Evolutionary conservation across 2,797 vertebrate species (phyloP).

Genomic region (Chromis chromis): DNA sequence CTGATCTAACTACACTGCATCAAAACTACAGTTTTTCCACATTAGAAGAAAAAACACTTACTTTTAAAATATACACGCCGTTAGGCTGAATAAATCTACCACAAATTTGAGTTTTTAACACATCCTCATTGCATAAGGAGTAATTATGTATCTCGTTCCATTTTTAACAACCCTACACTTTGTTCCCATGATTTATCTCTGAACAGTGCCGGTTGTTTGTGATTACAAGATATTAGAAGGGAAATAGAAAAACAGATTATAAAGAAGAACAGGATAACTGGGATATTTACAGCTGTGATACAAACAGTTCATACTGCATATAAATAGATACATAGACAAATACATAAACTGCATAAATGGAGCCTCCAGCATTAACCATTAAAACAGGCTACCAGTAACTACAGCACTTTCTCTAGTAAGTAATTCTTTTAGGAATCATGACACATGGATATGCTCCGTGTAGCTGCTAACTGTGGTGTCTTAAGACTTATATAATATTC

Average conservation of each 20-base stretch:
- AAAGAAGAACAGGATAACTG: constrained; percentile 5
- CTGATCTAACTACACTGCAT: neutral
- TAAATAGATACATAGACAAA: neutral
- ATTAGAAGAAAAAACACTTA: neutral
- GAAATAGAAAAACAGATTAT: neutral
- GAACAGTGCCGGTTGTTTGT: constrained; percentile 7
- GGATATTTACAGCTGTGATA: constrained; percentile 8
- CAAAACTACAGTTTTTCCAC: neutral
- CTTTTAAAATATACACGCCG: neutral
- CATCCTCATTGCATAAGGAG: neutral
- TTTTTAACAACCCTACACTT: neutral
- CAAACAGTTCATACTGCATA: too few species aligned
- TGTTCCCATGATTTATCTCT: neutral
- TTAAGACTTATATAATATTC: neutral
- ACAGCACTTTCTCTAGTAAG: neutral
- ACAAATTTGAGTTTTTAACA: neutral
- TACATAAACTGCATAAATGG: neutral
- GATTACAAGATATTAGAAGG: neutral
- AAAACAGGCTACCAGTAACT: neutral
- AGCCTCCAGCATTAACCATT: neutral
- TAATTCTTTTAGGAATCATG: too few species aligned
- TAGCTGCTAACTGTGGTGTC: neutral
- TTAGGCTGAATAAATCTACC: neutral
- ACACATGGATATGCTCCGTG: too few species aligned
- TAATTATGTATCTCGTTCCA: neutral